Evolutionary conservation across 2,888 invertebrate genomes (phyloP), one percentile per base, ranked within the genome.

Genomic region (Ectemnius cavifrons): DNA sequence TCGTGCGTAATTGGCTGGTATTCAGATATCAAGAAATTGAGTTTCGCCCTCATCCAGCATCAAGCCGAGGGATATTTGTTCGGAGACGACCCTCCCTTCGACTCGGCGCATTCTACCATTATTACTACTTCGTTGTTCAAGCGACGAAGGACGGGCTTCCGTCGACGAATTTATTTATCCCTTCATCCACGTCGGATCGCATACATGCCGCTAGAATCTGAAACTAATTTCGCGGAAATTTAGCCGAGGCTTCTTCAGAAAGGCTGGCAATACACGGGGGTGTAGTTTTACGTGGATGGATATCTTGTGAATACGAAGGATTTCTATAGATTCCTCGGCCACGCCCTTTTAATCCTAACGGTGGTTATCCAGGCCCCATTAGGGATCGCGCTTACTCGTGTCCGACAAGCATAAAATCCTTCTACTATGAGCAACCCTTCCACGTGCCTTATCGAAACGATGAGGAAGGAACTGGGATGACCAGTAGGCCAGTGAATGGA

Each of bases 1-100:
- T 84, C 84, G 74, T 79, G 77, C 76, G 88, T 89, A 89, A 89
- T 89, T 89, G 88, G 84, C 86, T 86, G 85, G 86, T 88, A 88
- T 89, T 89, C 89, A 86, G 86, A 89, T 87, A 84, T 85, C 81
- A 73, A 78, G 83, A 82, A 89, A 89, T 89, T 87, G 86, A 89
- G 87, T 89, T 86, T 83, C 81, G 81, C 77, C 78, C 79, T 84
- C 84, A 75, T 79, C 68, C 77, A 37, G 77, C 5, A 11, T 67
- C 63, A 59, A 63, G 59, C 67, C 73, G 62, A 59, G 66, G 72
- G 66, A 68, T 78, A 77, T 81, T 78, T 80, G 62, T 77, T 75
- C 67, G 16, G 56, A 68, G 67, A 65, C 64, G 63, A 27, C 23
- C 45, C 47, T 66, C 71, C 77, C 75, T 45, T 46, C 27, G 66